A percentile compares a stretch with the other conserved stretches of the same genome.
Evolutionary conservation across 2,888 invertebrate species (phyloP).

Genomic region (Pantelozetes paolii): DNA sequence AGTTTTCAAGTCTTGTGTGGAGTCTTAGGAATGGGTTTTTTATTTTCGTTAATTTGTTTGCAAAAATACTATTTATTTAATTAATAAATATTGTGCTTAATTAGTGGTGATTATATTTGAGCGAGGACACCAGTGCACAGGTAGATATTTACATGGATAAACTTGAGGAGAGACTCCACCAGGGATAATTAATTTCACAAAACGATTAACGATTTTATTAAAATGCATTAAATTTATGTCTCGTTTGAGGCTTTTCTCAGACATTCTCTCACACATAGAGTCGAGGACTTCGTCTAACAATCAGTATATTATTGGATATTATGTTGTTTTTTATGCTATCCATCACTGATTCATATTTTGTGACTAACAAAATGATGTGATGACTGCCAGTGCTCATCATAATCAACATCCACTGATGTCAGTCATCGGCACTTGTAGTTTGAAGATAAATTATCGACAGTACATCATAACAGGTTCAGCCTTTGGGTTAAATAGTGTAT

Average conservation of each 20-base stretch:
- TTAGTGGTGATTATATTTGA: too few relatives aligned
- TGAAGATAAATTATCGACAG: background rate
- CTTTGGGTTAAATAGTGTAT: conserved; percentile 18
- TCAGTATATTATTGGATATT: background rate
- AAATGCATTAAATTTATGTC: background rate
- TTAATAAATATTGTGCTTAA: conserved; percentile 4
- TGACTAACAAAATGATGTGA: background rate
- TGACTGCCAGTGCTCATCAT: background rate
- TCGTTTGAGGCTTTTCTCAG: background rate
- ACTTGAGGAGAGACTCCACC: too few relatives aligned
- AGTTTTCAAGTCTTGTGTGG: too few relatives aligned
- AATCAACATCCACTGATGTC: conserved; percentile 2
- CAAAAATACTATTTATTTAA: background rate
- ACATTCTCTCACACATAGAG: background rate
- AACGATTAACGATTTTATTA: background rate
- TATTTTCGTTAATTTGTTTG: background rate
- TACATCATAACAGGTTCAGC: conserved; percentile 21
- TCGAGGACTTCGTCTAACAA: background rate
- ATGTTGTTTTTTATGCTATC: background rate
- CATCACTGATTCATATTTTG: background rate
- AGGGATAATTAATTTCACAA: too few relatives aligned
- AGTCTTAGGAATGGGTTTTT: too few relatives aligned
- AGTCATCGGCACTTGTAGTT: conserved; percentile 1
- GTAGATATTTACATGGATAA: too few relatives aligned
- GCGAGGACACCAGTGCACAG: too few relatives aligned